These are phyloP conservation scores for Chloroceryle amazona DNA, from an alignment of 2,797 vertebrate species.

Conservation along the genomic window DNA sequence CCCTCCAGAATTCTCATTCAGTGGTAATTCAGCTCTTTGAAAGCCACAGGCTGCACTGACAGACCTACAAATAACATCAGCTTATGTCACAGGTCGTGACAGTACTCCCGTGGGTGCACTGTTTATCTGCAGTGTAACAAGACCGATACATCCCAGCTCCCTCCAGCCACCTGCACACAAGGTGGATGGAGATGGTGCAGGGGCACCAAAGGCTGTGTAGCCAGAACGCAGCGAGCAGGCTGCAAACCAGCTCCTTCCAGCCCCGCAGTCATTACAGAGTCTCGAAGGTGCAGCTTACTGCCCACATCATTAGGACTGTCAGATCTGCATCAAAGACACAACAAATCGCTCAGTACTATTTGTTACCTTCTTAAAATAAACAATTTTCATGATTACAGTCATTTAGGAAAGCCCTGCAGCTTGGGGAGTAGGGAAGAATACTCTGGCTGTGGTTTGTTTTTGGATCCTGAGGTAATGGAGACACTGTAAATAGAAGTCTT, in stretches of 20 bases:
- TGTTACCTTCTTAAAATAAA: constrained; percentile 10
- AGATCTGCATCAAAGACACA: neutral
- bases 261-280: fast-evolving
- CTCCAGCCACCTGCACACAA: fast-evolving
- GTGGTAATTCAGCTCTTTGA: neutral
- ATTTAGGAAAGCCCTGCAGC: constrained; percentile 8
- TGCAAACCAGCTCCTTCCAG: neutral
- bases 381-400: neutral
- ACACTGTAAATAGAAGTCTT: constrained; percentile 47
- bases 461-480: constrained; percentile 69
- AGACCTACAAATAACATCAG: neutral
- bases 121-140: neutral
- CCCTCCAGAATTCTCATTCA: neutral
- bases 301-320: neutral
- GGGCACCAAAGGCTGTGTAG: neutral
- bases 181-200: neutral
- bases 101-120: neutral
- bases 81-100: neutral
- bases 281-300: neutral
- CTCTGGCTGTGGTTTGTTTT: constrained; percentile 17
- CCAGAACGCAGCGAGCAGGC: neutral
- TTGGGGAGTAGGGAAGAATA: neutral
- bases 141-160: fast-evolving
- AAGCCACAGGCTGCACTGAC: neutral
- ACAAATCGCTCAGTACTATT: neutral